A percentile compares a stretch with the other conserved stretches of the same genome.
Evolutionary conservation across 2,113 vertebrate species (phyloP).

Genomic region (Marcusenius ussheri): DNA sequence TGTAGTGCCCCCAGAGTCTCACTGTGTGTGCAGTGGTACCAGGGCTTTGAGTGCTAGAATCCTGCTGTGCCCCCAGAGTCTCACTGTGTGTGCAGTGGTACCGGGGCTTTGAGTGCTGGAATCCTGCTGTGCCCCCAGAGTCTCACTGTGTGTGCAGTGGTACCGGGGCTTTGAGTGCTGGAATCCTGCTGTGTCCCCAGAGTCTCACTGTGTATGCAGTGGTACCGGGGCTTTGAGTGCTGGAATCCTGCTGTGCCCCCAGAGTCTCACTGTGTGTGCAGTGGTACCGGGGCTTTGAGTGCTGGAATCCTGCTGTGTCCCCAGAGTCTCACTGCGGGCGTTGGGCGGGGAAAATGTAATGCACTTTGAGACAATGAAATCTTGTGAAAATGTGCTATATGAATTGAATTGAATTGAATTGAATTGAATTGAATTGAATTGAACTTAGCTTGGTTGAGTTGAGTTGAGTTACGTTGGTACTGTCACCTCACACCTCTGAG

Average conservation of each 20-base stretch:
- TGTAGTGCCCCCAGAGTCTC: too few relatives aligned
- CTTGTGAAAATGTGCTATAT: too few relatives aligned
- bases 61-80: too few relatives aligned
- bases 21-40: neutral
- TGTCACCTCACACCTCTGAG: neutral
- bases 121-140: neutral
- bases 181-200: neutral
- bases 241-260: neutral
- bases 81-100: neutral
- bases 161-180: neutral
- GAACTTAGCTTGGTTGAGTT: too few relatives aligned
- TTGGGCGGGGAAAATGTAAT: neutral
- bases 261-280: neutral
- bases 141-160: neutral
- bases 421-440: neutral
- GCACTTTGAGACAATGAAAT: too few relatives aligned
- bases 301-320: too few relatives aligned
- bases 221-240: neutral
- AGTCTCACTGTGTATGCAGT: neutral
- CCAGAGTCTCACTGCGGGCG: neutral
- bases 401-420: too few relatives aligned
- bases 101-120: neutral
- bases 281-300: neutral
- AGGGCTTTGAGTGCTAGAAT: neutral
- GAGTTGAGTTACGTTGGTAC: too few relatives aligned